Conservation (phyloP, 2,113 vertebrate species). For the Phylloscopus whistleri region DNA sequence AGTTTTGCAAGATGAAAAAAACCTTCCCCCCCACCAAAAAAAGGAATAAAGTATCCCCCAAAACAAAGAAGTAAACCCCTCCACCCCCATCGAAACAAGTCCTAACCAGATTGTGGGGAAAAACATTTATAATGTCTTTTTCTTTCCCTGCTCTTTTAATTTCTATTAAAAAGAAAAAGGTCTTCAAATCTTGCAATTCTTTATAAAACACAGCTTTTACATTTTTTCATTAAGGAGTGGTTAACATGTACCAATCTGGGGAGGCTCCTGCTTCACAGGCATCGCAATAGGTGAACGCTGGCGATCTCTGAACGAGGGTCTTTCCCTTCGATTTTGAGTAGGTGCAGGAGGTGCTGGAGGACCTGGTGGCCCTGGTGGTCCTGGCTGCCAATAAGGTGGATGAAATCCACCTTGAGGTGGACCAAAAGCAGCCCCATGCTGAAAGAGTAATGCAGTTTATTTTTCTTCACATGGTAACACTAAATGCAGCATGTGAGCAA, state of each 20-base stretch:
- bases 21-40: too few relatives aligned
- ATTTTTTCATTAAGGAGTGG: slow-evolving; percentile 31
- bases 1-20: background rate
- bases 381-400: slow-evolving; percentile 93
- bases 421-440: slow-evolving; percentile 94
- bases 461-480: slow-evolving; percentile 76
- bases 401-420: slow-evolving; percentile 90
- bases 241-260: slow-evolving; percentile 87
- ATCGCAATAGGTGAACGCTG: slow-evolving; percentile 92
- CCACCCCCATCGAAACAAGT: background rate
- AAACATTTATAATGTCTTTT: background rate
- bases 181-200: background rate
- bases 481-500: slow-evolving; percentile 61
- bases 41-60: background rate
- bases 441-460: slow-evolving; percentile 80
- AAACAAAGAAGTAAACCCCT: background rate
- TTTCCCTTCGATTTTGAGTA: slow-evolving; percentile 91
- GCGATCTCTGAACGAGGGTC: slow-evolving; percentile 89
- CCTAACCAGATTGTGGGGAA: background rate
- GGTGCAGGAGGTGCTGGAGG: slow-evolving; percentile 86
- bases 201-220: background rate
- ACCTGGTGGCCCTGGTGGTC: slow-evolving; percentile 83
- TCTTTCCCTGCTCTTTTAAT: background rate
- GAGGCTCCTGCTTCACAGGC: slow-evolving; percentile 90
- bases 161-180: background rate